Evolutionary conservation across 2,113 vertebrate genomes (phyloP).

Genomic region (Atrichornis clamosus): DNA sequence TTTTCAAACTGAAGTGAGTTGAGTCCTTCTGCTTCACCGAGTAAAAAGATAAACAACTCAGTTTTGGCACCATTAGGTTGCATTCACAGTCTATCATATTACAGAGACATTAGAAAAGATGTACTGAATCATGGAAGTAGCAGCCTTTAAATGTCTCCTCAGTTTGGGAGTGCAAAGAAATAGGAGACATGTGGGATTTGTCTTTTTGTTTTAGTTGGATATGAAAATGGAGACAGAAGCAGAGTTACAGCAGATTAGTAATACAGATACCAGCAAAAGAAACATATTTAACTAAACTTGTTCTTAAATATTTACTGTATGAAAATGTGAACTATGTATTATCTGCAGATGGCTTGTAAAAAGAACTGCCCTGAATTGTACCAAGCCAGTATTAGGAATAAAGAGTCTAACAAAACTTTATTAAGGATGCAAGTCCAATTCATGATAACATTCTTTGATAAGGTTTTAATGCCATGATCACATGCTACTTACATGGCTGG

Average conservation of each 20-base stretch:
- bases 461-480: neutral
- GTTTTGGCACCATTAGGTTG: constrained; percentile 3
- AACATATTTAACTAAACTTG: constrained; percentile 11
- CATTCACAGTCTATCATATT: neutral
- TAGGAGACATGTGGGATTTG: neutral
- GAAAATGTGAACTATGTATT: neutral
- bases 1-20: neutral
- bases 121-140: neutral
- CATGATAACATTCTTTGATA: neutral
- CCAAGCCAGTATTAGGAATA: neutral
- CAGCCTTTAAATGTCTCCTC: constrained; percentile 17
- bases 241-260: neutral
- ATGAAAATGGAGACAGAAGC: neutral
- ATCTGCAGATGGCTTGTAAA: neutral
- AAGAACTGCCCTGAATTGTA: neutral
- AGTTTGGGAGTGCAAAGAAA: neutral
- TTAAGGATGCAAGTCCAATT: neutral
- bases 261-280: neutral
- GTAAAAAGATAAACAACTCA: neutral
- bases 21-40: neutral
- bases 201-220: constrained; percentile 7
- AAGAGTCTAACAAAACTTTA: neutral
- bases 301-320: neutral
- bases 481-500: neutral
- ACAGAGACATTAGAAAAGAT: neutral